These are phyloP conservation scores for Pterois miles DNA, from an alignment of 2,797 vertebrate genomes.

Conservation along the genomic window DNA sequence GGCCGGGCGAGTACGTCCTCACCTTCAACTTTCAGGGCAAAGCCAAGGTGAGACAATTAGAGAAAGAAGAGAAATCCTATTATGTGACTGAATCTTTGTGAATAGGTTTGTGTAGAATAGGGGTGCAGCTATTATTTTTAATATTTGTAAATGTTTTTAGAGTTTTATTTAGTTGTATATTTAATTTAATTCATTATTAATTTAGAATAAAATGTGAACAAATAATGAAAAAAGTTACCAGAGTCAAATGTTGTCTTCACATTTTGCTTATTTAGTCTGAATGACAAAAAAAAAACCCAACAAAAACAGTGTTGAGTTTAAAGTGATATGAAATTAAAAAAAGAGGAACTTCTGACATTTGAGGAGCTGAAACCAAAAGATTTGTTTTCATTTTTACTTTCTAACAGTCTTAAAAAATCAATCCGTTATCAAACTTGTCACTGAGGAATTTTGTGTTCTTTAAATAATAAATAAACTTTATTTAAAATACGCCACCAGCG, in stretches of 20 bases:
- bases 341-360: neutral
- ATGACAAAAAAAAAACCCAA: neutral
- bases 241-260: neutral
- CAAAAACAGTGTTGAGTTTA: neutral
- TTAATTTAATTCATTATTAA: too few relatives aligned
- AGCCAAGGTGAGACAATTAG: slow-evolving; percentile 88
- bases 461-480: neutral
- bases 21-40: slow-evolving; percentile 99
- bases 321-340: neutral
- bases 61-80: neutral
- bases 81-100: neutral
- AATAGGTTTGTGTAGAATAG: too few relatives aligned
- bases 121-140: neutral
- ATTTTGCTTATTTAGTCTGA: neutral
- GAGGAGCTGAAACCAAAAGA: neutral
- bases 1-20: slow-evolving; percentile 96
- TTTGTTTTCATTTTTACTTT: neutral
- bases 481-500: neutral
- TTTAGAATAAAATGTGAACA: neutral
- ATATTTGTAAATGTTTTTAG: neutral
- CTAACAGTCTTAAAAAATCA: neutral
- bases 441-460: neutral
- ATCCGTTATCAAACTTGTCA: neutral
- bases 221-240: too few relatives aligned
- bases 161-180: neutral